Evolutionary conservation across 2,113 vertebrate species (phyloP), one percentile per base, ranked within the genome.

Genomic region (Cichladusa arquata): DNA sequence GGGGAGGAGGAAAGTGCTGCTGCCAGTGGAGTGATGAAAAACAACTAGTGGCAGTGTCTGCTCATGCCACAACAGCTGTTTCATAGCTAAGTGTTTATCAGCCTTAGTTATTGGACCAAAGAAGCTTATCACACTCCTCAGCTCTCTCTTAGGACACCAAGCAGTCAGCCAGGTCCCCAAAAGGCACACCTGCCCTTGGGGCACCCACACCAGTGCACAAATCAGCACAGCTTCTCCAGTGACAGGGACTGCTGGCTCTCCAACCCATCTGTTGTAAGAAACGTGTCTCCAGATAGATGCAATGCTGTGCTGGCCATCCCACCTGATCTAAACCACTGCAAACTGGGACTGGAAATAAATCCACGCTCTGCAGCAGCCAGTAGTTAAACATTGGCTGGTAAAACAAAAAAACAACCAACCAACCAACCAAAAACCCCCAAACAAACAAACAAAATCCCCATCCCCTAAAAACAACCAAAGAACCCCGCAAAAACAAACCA

Each of bases 281-380:
- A 77, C 0, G 0, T 48, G 28, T 38, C 66, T 83, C 42, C 58
- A 89, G 60, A 42, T 6, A 16, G 42, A 64, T n/a, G 44, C 0
- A 1, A 19, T 53, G 47, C 56, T 73, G 29, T 48, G 31, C 34
- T 56, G 54, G 45, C 48, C 12, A 22, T 19, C 33, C 53, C 56
- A 77, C 19, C 58, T 87, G 24, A 81, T 16, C 56, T 58, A 62
- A 88, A 72, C 26, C 34, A 36, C 44, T 58, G 24, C 40, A 88
- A 33, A 76, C 34, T 70, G 33, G 36, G 33, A 57, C 69, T 82
- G 53, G 44, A 91, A 81, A 17, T 40, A 85, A 44, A 24, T 34
- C 26, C 28, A 58, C 28, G 54, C 38, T 82, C 62, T 73, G 61
- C 51, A 88, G 54, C 33, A 83, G 66, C 6, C 44, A 60, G 34